Base-by-base conservation (phyloP, 2,888 invertebrate genomes). In the Polydrusus pterygomalis region DNA sequence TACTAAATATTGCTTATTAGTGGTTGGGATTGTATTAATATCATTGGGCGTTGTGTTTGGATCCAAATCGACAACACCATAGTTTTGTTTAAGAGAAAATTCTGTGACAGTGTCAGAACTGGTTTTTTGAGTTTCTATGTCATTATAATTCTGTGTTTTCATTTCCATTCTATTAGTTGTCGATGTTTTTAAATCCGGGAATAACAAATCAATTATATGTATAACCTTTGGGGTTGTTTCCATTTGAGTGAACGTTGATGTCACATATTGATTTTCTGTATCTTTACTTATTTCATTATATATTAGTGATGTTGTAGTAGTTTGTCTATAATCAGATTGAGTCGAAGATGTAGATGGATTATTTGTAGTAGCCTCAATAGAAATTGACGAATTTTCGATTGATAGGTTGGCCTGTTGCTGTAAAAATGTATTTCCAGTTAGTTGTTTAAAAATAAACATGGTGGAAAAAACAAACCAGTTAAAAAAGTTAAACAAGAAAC, bases 401-500 rank as follows among this genome's bases (percentile, higher is more conserved):
- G 38, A 60, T 3, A 11, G 10, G 38, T 38, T 38, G 3, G 17
- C 38, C 10, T 38, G 58, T 60, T 60, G 58, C 58, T 60, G 34
- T 34, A 34, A 38, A 60, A 58, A 38, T 11, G 43, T 47, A 47
- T 47, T 15, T 17, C 5, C 43, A 43, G n/a, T n/a, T 11, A 13
- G 8, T 34, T 34, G 40, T 7, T 40, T 11, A 40, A 40, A 40
- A 40, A 11, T 9, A 9, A n/a, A n/a, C n/a, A n/a, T n/a, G n/a
- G n/a, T n/a, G n/a, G n/a, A n/a, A n/a, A n/a, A n/a, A n/a, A n/a
- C n/a, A n/a, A n/a, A n/a, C n/a, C n/a, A n/a, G n/a, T n/a, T n/a
- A n/a, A n/a, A n/a, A n/a, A n/a, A n/a, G n/a, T n/a, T n/a, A n/a
- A n/a, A n/a, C n/a, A n/a, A n/a, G n/a, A n/a, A n/a, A n/a, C n/a